phyloP scores from a whole-genome alignment of 1,140 invertebrate species.

The Rhagoletis pomonella region DNA sequence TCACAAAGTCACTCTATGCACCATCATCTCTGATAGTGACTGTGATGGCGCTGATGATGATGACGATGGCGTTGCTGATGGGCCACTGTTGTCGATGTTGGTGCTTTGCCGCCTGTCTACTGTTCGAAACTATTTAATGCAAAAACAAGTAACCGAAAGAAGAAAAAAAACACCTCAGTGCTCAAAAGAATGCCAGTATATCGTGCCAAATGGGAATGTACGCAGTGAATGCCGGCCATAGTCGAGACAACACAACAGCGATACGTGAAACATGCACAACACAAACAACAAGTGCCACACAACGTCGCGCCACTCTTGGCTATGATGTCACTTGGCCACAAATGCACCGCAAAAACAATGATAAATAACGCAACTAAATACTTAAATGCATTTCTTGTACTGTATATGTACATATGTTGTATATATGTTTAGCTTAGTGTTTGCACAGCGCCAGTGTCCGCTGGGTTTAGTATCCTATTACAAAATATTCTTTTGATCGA shows the following conservation, averaged over 20 bases:
- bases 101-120: not conserved
- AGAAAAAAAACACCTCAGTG: not conserved
- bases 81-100: conserved; percentile 35
- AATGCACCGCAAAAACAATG: not conserved
- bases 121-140: not conserved
- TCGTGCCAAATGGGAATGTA: conserved; percentile 31
- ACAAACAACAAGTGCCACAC: not conserved
- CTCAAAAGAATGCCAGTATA: not conserved
- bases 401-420: not conserved
- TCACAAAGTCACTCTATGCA: not conserved
- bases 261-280: not conserved
- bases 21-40: not conserved
- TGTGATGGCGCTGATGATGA: not conserved
- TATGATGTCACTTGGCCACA: conserved; percentile 10
- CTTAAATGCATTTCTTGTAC: conserved; percentile 2
- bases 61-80: conserved; percentile 22
- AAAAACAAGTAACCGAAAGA: not conserved
- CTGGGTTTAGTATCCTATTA: not conserved
- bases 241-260: not conserved
- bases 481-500: not conserved
- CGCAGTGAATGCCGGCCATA: not conserved
- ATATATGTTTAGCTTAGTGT: not conserved
- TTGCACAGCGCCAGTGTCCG: not conserved
- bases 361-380: not conserved
- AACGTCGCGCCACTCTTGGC: not conserved